Evolutionary conservation across 2,113 vertebrate species (phyloP).

Genomic region (Strix aluco): DNA sequence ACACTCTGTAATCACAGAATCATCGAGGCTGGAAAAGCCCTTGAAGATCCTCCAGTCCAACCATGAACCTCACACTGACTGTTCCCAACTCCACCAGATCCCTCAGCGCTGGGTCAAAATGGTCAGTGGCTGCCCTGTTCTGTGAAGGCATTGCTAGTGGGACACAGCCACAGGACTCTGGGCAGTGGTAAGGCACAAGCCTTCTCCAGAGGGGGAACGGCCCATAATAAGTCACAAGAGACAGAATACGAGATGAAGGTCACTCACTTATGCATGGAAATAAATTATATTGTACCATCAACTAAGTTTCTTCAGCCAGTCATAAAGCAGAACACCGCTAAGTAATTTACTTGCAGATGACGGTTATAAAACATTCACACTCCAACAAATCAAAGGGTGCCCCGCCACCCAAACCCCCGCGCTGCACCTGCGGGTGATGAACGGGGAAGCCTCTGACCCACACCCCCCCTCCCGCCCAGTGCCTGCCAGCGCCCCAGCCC

Average conservation of each 20-base stretch:
- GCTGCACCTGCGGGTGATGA: background rate
- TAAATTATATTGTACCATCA: constrained; percentile 71
- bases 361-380: constrained; percentile 58
- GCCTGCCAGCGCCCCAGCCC: background rate
- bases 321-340: constrained; percentile 65
- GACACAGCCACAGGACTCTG: background rate
- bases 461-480: fast-evolving
- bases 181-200: constrained; percentile 37
- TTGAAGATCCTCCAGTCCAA: too few relatives aligned
- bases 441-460: background rate
- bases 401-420: background rate
- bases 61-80: too few relatives aligned
- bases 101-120: too few relatives aligned
- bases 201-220: background rate
- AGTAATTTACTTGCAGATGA: constrained; percentile 68
- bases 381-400: constrained; percentile 51
- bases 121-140: background rate
- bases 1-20: background rate
- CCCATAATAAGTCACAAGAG: constrained; percentile 57
- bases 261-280: constrained; percentile 68
- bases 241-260: constrained; percentile 67
- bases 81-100: too few relatives aligned
- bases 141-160: background rate
- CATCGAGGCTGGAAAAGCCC: too few relatives aligned
- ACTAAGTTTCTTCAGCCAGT: constrained; percentile 71